Conservation (phyloP, 1,140 invertebrate species). For the Drosophila lacertosa region DNA sequence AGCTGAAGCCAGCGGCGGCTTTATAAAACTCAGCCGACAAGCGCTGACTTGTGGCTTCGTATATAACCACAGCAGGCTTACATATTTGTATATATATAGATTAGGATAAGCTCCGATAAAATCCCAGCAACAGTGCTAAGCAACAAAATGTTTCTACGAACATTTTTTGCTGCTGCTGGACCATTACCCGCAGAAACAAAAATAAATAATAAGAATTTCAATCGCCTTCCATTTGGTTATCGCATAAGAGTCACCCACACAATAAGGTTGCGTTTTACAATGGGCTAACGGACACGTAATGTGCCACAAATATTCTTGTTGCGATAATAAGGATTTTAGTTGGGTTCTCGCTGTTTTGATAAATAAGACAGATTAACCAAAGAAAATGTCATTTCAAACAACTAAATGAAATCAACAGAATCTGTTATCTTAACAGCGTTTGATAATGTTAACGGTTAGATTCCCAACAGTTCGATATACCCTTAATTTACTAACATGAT, state of each 20-base stretch:
- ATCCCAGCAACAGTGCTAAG: slow-evolving; percentile 6
- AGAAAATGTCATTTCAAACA: too few species aligned
- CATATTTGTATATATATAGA: slow-evolving; percentile 16
- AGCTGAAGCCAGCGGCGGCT: not conserved
- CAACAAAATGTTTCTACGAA: slow-evolving; percentile 24
- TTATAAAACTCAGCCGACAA: slow-evolving; percentile 32
- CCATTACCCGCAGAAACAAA: slow-evolving; percentile 27
- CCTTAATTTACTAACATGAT: not conserved
- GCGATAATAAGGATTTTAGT: too few species aligned
- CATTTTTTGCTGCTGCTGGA: slow-evolving; percentile 7
- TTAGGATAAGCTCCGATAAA: slow-evolving; percentile 47
- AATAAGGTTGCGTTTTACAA: not conserved
- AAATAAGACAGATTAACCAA: too few species aligned
- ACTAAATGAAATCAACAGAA: too few species aligned
- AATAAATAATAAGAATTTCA: not conserved
- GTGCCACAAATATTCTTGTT: not conserved
- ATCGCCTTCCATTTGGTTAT: slow-evolving; percentile 12
- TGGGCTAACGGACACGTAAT: not conserved
- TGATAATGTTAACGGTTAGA: not conserved
- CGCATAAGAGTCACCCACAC: slow-evolving; percentile 14
- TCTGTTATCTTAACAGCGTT: too few species aligned
- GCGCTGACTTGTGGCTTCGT: slow-evolving; percentile 4
- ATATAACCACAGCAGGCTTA: not conserved
- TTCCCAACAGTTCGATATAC: not conserved
- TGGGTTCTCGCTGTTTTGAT: too few species aligned